phyloP scores from a whole-genome alignment of 1,140 invertebrate genomes.

The Eufriesea mexicana region DNA sequence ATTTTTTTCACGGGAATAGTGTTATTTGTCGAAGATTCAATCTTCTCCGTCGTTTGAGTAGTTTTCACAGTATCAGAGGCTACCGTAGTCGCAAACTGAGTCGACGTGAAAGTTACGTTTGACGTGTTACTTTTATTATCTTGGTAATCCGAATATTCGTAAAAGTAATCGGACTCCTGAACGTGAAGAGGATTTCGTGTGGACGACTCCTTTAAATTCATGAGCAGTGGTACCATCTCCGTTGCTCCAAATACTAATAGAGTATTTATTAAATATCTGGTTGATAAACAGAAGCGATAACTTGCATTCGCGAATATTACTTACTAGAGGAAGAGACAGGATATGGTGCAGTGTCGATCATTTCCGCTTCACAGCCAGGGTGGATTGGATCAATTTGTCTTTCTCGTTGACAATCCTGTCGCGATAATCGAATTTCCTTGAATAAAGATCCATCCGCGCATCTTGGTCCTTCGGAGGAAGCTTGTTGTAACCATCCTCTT shows the following conservation, averaged over 20 bases:
- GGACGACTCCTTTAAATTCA: constrained; percentile 74
- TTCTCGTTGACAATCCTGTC: constrained; percentile 85
- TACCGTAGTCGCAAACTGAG: neutral
- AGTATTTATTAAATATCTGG: constrained; percentile 14
- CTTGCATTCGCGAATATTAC: constrained; percentile 4
- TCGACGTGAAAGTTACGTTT: constrained; percentile 8
- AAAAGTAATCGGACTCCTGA: constrained; percentile 90
- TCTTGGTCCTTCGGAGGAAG: constrained; percentile 86
- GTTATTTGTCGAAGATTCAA: constrained; percentile 46
- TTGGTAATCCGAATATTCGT: constrained; percentile 90
- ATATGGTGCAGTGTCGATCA: constrained; percentile 80
- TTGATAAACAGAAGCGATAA: neutral
- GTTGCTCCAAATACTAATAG: constrained; percentile 59
- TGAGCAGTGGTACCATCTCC: constrained; percentile 66
- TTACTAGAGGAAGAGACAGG: constrained; percentile 74
- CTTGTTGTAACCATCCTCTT: constrained; percentile 90
- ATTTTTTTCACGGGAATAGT: constrained; percentile 64
- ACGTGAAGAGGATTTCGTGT: constrained; percentile 83
- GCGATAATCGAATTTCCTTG: constrained; percentile 86
- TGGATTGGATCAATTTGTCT: constrained; percentile 83
- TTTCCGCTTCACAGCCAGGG: constrained; percentile 86
- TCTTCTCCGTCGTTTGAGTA: constrained; percentile 31
- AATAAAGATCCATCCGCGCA: constrained; percentile 89
- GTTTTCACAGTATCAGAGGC: constrained; percentile 36
- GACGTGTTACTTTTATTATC: constrained; percentile 78